Conservation (phyloP, 1,140 invertebrate species). For the Chelonus insularis region DNA sequence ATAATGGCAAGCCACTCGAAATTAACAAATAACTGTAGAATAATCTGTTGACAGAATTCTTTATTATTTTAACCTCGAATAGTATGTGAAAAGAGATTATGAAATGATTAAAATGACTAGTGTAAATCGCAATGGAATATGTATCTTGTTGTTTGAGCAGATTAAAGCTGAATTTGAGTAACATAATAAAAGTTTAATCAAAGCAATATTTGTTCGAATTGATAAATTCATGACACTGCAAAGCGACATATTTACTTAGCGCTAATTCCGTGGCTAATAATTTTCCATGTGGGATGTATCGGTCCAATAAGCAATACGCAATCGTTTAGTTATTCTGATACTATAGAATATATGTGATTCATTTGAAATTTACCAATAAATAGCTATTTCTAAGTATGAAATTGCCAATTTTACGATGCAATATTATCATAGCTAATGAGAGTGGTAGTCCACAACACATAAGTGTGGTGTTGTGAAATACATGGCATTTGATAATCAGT, state of each 20-base stretch:
- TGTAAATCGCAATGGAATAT: too few species aligned
- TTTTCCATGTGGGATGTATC: neutral
- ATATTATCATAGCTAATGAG: conserved; percentile 40
- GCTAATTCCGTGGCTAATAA: conserved; percentile 3
- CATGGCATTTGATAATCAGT: neutral
- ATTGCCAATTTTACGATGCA: conserved; percentile 40
- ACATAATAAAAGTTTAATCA: neutral
- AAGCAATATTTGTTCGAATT: neutral
- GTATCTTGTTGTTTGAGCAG: too few species aligned
- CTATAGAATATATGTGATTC: neutral
- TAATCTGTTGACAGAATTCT: too few species aligned
- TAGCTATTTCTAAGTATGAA: conserved; percentile 26
- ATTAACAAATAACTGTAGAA: too few species aligned
- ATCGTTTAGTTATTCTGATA: conserved; percentile 3
- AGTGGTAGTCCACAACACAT: neutral
- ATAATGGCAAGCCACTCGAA: too few species aligned
- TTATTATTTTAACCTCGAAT: too few species aligned
- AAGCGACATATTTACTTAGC: conserved; percentile 10
- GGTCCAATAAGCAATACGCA: neutral
- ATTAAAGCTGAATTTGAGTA: too few species aligned
- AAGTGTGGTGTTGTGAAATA: neutral
- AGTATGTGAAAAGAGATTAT: too few species aligned
- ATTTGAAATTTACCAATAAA: neutral
- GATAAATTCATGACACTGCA: neutral
- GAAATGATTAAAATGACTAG: too few species aligned